Evolutionary conservation across 2,888 invertebrate genomes (phyloP).

Genomic region (Sceliomorpha sp.): DNA sequence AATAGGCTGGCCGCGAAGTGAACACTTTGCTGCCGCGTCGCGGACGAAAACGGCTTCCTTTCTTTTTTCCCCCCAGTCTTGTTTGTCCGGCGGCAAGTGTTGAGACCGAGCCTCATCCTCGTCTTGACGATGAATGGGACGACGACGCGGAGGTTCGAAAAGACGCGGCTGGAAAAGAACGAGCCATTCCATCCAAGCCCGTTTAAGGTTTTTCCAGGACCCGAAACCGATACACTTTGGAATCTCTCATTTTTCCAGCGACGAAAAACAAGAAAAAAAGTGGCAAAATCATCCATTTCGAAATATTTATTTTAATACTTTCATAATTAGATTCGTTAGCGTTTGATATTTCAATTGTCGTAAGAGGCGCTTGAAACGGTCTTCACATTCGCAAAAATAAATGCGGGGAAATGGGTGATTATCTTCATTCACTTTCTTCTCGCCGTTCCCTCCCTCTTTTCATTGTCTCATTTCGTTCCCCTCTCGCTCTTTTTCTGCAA

Average conservation of each 20-base stretch:
- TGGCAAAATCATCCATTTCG: conserved; percentile 6
- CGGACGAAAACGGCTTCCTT: conserved; percentile 55
- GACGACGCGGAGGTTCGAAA: conserved; percentile 29
- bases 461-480: conserved; percentile 14
- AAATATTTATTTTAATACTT: no score
- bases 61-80: conserved; percentile 52
- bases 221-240: no score
- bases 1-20: no score
- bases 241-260: no score
- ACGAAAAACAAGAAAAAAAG: background rate
- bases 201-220: no score
- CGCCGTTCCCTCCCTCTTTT: conserved; percentile 18
- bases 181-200: conserved; percentile 26
- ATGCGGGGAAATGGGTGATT: background rate
- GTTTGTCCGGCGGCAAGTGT: conserved; percentile 56
- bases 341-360: no score
- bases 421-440: no score
- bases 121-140: conserved; percentile 25
- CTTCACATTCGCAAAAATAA: background rate
- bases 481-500: conserved; percentile 8
- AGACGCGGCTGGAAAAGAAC: conserved; percentile 55
- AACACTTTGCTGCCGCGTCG: conserved; percentile 68
- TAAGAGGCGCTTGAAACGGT: no score
- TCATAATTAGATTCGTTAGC: no score
- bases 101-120: conserved; percentile 55